Evolutionary conservation across 2,797 vertebrate species (phyloP), one percentile per base, ranked within the genome.

Genomic region (Diplodus sargus): DNA sequence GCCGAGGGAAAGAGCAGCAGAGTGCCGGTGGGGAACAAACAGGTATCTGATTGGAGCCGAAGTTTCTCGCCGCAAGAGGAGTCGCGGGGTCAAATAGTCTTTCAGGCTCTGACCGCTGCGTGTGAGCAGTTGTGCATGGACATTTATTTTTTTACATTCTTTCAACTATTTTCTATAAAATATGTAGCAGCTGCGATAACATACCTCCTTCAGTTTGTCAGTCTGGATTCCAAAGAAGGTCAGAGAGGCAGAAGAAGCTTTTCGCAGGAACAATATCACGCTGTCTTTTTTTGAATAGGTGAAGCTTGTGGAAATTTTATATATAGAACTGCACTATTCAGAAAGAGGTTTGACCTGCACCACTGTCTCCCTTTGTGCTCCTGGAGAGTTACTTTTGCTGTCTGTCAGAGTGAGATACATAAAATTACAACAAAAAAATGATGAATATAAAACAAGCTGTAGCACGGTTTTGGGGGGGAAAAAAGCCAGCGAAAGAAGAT

Each of bases 11-110:
- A 86, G 76, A 87, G 79, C 77, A 84, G 54, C 66, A 2, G 53
- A 51, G 60, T 15, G 83, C 49, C 49, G 15, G 30, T 45, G 83
- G 84, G 78, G 59, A 45, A n/a, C 20, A 62, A 74, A 73, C 81
- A 56, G 69, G 60, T 63, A 83, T 87, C 81, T 89, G 87, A 83
- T 81, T 59, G 4, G 20, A 81, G 53, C 70, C 43, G 69, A 70
- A 67, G 82, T 70, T 82, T 79, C 64, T 61, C 59, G 4, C 70
- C 23, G 58, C 65, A 61, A 43, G 69, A 57, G 25, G 75, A 76
- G 81, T 83, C 81, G 47, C 2, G 0, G 5, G 85, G 85, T 71
- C 82, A 87, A 70, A 83, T 3, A 28, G 66, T 51, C 42, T 39
- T 49, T 20, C 57, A 76, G 62, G 64, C 71, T 18, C 25, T 0